Percentiles rank a stretch among this genome's conserved stretches.
Conservation (phyloP, 2,888 invertebrate species). For the Ectemnius cavifrons region DNA sequence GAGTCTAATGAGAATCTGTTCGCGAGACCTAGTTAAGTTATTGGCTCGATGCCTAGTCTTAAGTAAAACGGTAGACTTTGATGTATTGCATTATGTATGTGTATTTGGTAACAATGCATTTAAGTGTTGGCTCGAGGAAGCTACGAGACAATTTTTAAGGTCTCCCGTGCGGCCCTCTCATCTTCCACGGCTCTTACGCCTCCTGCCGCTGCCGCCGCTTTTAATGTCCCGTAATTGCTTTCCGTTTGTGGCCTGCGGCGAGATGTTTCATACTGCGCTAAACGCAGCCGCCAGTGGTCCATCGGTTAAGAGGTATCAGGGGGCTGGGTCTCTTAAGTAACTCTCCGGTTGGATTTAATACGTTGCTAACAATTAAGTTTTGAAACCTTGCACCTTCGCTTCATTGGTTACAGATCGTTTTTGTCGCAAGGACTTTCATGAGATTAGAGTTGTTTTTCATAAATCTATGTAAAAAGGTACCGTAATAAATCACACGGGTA, state of each 20-base stretch:
- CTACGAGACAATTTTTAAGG: conserved; percentile 44
- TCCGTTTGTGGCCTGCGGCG: conserved; percentile 62
- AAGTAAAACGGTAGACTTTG: too few relatives aligned
- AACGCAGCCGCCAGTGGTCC: conserved; percentile 46
- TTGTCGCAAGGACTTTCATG: not conserved
- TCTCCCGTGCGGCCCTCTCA: conserved; percentile 45
- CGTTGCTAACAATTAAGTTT: not conserved
- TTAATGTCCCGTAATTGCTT: conserved; percentile 66
- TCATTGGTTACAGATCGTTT: not conserved
- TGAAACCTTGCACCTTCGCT: not conserved
- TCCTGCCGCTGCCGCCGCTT: conserved; percentile 40
- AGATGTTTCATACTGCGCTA: conserved; percentile 60
- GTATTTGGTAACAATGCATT: conserved; percentile 19
- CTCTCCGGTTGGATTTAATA: conserved; percentile 23
- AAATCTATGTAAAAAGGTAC: too few relatives aligned
- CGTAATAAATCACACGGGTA: too few relatives aligned
- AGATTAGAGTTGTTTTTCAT: not conserved
- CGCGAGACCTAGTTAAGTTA: too few relatives aligned
- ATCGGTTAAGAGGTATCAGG: conserved; percentile 35
- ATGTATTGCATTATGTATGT: not conserved
- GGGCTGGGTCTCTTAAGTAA: conserved; percentile 36
- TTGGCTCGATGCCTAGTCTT: too few relatives aligned
- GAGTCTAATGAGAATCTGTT: too few relatives aligned
- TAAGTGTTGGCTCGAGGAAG: conserved; percentile 1
- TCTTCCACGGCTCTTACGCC: conserved; percentile 49